Conservation (phyloP, 2,888 invertebrate genomes). For the Cryptocheilus praepositus region DNA sequence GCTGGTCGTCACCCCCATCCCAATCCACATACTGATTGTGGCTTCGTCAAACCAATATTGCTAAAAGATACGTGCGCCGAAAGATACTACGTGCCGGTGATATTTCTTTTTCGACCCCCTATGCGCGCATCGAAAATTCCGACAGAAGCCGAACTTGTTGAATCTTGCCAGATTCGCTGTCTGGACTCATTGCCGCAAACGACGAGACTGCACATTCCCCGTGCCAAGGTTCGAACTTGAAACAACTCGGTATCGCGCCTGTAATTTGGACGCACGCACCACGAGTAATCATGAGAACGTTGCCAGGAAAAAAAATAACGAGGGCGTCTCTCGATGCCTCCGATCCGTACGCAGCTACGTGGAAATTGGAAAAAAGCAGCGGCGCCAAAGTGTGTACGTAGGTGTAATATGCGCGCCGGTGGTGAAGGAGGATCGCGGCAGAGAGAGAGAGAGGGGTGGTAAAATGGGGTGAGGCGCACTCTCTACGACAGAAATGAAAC, state of each 20-base stretch:
- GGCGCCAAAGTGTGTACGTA: constrained; percentile 34
- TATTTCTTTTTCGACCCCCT: too few species aligned
- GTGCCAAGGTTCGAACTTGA: too few species aligned
- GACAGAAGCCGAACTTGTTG: too few species aligned
- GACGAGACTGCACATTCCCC: not conserved
- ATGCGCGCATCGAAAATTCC: too few species aligned
- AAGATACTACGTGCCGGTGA: too few species aligned
- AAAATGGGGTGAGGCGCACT: constrained; percentile 5
- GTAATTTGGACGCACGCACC: not conserved
- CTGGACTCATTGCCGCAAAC: not conserved
- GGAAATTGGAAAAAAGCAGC: constrained; percentile 56
- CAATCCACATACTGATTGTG: too few species aligned
- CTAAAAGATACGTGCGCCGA: too few species aligned
- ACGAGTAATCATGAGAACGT: not conserved
- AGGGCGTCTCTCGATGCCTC: constrained; percentile 17
- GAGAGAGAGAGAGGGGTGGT: constrained; percentile 23
- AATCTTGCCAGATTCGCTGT: not conserved
- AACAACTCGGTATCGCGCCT: not conserved
- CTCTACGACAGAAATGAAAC: constrained; percentile 60
- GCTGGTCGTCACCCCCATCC: not conserved
- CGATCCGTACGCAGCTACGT: constrained; percentile 38
- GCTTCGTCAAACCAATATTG: too few species aligned
- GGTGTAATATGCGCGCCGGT: constrained; percentile 1
- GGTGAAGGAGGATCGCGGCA: not conserved
- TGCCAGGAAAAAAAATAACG: constrained; percentile 8